Conservation (phyloP, 2,888 invertebrate genomes). For the Aleiodes alternator region DNA sequence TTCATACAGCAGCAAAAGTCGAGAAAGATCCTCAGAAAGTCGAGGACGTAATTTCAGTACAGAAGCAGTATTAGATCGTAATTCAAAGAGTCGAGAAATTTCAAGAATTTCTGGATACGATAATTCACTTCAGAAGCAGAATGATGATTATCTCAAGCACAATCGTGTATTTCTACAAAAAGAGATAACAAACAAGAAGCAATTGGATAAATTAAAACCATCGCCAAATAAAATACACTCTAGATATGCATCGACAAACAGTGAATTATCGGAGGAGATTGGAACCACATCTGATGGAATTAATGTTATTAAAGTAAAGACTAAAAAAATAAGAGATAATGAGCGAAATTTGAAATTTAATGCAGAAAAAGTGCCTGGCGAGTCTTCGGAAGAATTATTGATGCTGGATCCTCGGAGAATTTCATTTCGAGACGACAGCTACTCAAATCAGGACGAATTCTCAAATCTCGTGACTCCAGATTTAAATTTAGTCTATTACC, state of each 20-base stretch:
- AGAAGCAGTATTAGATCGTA: slow-evolving; percentile 63
- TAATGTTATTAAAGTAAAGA: slow-evolving; percentile 21
- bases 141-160: slow-evolving; percentile 61
- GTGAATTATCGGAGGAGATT: slow-evolving; percentile 52
- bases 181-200: slow-evolving; percentile 53
- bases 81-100: slow-evolving; percentile 58
- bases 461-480: slow-evolving; percentile 69
- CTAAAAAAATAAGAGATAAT: slow-evolving; percentile 29
- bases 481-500: slow-evolving; percentile 64
- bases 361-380: slow-evolving; percentile 26
- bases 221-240: slow-evolving; percentile 52
- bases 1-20: slow-evolving; percentile 60
- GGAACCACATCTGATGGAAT: neutral
- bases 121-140: slow-evolving; percentile 61
- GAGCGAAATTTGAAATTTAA: slow-evolving; percentile 18
- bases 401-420: slow-evolving; percentile 69
- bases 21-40: slow-evolving; percentile 63
- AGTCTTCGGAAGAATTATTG: slow-evolving; percentile 38
- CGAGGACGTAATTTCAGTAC: slow-evolving; percentile 64
- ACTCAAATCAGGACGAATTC: slow-evolving; percentile 68
- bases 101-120: slow-evolving; percentile 62
- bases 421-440: slow-evolving; percentile 69
- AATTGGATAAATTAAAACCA: slow-evolving; percentile 62
- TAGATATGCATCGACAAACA: slow-evolving; percentile 61
- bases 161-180: slow-evolving; percentile 36